phyloP scores from a whole-genome alignment of 2,888 invertebrate species.

The Gastrophysa polygoni region DNA sequence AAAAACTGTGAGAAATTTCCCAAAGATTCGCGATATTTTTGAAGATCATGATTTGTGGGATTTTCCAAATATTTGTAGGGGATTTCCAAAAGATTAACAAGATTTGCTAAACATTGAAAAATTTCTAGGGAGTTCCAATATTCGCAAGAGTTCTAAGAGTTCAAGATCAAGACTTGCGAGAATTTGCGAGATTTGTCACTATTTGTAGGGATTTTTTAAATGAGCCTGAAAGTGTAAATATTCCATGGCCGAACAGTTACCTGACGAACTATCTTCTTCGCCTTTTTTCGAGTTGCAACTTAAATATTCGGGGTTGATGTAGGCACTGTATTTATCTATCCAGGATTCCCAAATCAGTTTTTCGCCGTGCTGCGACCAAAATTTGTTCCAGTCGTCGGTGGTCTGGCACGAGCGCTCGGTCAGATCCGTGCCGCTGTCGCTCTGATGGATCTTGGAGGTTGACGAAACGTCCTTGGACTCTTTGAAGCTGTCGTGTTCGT shows the following conservation, averaged over 20 bases:
- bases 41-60: no score
- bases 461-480: conserved; percentile 55
- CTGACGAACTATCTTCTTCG: conserved; percentile 23
- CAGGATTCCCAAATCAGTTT: conserved; percentile 77
- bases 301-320: conserved; percentile 70
- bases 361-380: conserved; percentile 73
- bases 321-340: conserved; percentile 78
- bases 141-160: no score
- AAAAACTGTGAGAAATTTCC: no score
- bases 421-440: conserved; percentile 76
- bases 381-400: conserved; percentile 63
- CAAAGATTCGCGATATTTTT: no score
- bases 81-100: no score
- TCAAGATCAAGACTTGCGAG: no score
- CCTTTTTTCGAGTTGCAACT: conserved; percentile 28
- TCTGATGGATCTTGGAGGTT: conserved; percentile 61
- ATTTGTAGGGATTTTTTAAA: no score
- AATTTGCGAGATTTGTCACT: no score
- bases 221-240: no score
- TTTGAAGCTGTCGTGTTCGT: conserved; percentile 70
- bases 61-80: no score
- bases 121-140: no score
- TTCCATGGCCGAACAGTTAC: conserved; percentile 17
- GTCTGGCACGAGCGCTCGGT: conserved; percentile 55
- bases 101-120: no score